These are phyloP conservation scores for Lichenostomus cassidix DNA, from an alignment of 2,113 vertebrate genomes.

Conservation along the genomic window DNA sequence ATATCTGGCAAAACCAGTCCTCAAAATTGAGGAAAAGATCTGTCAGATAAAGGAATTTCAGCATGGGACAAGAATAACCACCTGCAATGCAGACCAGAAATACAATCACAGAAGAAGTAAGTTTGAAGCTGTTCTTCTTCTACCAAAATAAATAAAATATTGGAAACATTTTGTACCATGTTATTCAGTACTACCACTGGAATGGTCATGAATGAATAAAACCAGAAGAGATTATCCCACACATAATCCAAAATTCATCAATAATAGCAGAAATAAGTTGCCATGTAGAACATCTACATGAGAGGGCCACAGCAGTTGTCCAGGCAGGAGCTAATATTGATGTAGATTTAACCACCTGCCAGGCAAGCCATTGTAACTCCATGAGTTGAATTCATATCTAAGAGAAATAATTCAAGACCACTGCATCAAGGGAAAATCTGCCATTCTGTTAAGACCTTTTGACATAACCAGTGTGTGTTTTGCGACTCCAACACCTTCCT, in stretches of 20 bases:
- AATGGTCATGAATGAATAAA: constrained; percentile 45
- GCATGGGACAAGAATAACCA: neutral
- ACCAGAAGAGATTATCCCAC: neutral
- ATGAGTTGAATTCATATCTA: neutral
- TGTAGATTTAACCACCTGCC: neutral
- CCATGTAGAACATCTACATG: neutral
- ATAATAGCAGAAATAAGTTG: neutral
- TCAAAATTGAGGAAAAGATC: neutral
- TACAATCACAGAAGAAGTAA: neutral
- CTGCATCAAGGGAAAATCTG: constrained; percentile 9
- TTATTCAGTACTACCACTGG: constrained; percentile 34
- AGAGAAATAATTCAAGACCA: constrained; percentile 8
- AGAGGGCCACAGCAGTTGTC: neutral
- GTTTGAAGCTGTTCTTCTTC: neutral
- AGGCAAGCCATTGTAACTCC: neutral
- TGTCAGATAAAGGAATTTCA: constrained; percentile 21
- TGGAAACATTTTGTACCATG: constrained; percentile 51
- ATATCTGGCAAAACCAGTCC: neutral
- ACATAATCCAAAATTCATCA: neutral
- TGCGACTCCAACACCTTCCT: constrained; percentile 6
- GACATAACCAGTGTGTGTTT: constrained; percentile 23
- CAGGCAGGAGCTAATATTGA: neutral
- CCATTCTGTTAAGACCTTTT: neutral
- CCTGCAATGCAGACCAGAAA: constrained; percentile 26
- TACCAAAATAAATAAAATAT: constrained; percentile 33